Evolutionary conservation across 2,797 vertebrate species (phyloP), one percentile per base, ranked within the genome.

Genomic region (Manis javanica): DNA sequence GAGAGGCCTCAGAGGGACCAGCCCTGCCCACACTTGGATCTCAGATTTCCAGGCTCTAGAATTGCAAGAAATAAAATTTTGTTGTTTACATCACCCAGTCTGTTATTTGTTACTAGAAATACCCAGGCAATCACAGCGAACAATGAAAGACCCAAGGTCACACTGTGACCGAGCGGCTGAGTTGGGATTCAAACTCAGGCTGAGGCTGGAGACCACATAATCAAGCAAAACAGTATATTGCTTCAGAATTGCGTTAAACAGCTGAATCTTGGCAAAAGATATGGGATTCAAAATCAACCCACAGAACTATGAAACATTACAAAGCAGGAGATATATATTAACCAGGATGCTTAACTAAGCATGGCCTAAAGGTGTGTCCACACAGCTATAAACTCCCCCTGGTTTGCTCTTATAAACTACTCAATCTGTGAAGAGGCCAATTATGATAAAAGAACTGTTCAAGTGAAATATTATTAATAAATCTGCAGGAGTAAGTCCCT

Each of bases 401-500:
- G 51, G 13, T 63, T 53, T 72, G 24, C 1, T 53, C 31, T 21
- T 49, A 79, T 69, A 83, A 96, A 86, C 72, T 90, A 9, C 9
- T 91, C 29, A 0, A 8, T 85, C 29, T 91, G 46, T 23, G 16
- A 26, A 93, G 37, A 69, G 55, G 8, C 42, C 42, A 85, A 81
- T 77, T 16, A 34, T 51, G 77, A 93, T 39, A 84, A 69, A 94
- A 78, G 23, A 95, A 68, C 4, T 12, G 24, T 29, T 82, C 57
- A 69, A 72, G 21, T 91, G 57, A 94, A 93, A 5, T 24, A 79
- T 79, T 86, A 89, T 63, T 66, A 93, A 85, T 24, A 81, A 57
- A 46, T 18, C 26, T 46, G 14, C 19, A 78, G 23, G 31, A 68
- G 55, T 14, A 53, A 84, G 42, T 63, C 72, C 31, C 15, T 86